Evolutionary conservation across 2,888 invertebrate species (phyloP).

Genomic region (Vesta saturnalis): DNA sequence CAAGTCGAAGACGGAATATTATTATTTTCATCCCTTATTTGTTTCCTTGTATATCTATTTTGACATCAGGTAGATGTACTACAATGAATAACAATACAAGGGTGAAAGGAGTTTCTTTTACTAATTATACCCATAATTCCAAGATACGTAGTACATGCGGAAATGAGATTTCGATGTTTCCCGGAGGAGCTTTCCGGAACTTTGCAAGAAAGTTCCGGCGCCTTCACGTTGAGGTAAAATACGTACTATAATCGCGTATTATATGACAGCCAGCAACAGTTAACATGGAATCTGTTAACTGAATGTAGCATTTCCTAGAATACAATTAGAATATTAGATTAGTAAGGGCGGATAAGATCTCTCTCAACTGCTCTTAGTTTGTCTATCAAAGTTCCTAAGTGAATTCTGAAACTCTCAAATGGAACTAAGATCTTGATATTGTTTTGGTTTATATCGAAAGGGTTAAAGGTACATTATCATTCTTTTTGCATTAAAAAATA

Average conservation of each 20-base stretch:
- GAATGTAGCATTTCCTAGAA: conserved; percentile 63
- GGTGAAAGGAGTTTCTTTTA: conserved; percentile 52
- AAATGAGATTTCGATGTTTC: conserved; percentile 64
- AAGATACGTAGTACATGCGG: conserved; percentile 54
- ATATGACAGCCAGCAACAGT: conserved; percentile 55
- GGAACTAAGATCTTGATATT: conserved; percentile 57
- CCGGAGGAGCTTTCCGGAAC: conserved; percentile 59
- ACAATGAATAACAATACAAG: conserved; percentile 34
- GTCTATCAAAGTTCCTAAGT: conserved; percentile 54
- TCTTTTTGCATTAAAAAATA: not conserved
- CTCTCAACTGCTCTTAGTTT: conserved; percentile 51
- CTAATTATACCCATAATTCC: conserved; percentile 57
- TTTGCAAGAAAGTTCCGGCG: conserved; percentile 35
- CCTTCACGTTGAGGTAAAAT: conserved; percentile 36
- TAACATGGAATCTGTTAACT: conserved; percentile 63
- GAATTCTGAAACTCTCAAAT: conserved; percentile 55
- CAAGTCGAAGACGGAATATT: too few species aligned
- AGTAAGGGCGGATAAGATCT: conserved; percentile 58
- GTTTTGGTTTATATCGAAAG: conserved; percentile 46
- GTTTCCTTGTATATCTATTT: conserved; percentile 4
- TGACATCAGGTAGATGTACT: conserved; percentile 2
- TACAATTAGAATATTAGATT: conserved; percentile 66
- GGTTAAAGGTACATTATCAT: not conserved
- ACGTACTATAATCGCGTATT: conserved; percentile 49
- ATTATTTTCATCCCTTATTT: not conserved